phyloP scores from a whole-genome alignment of 2,888 invertebrate species.

The Caenorhabditis sp. region DNA sequence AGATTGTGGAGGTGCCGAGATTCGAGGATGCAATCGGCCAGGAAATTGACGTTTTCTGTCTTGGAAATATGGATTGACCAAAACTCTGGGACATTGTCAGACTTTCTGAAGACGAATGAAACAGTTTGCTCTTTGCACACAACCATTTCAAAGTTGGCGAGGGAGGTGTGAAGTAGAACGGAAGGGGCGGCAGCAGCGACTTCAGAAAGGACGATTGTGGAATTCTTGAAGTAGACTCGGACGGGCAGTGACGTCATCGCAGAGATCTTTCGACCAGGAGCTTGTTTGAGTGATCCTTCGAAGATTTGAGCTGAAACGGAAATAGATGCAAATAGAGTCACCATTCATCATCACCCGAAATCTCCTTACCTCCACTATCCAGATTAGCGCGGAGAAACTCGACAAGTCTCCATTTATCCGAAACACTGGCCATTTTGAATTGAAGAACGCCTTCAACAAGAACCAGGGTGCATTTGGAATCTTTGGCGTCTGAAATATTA shows the following conservation, averaged over 20 bases:
- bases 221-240: conserved; percentile 17
- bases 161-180: conserved; percentile 6
- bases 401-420: conserved; percentile 33
- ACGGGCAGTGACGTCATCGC: background rate
- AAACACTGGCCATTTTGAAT: conserved; percentile 16
- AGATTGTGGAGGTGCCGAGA: too few species aligned
- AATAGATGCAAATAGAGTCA: background rate
- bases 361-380: background rate
- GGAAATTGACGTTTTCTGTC: background rate
- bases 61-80: conserved; percentile 31
- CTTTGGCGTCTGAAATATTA: conserved; percentile 32
- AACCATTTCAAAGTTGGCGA: conserved; percentile 6
- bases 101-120: conserved; percentile 9
- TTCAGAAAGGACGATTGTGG: conserved; percentile 1
- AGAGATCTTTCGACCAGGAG: background rate
- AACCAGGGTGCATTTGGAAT: conserved; percentile 31
- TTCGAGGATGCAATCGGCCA: background rate
- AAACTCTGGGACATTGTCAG: background rate
- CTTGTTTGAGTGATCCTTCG: background rate
- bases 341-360: too few species aligned
- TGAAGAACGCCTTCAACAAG: conserved; percentile 14
- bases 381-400: conserved; percentile 20
- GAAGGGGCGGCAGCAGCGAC: background rate
- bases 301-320: conserved; percentile 3
- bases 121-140: conserved; percentile 7